These are phyloP conservation scores for Aphelenchoides avenae DNA, from an alignment of 1,140 invertebrate species.

Conservation along the genomic window DNA sequence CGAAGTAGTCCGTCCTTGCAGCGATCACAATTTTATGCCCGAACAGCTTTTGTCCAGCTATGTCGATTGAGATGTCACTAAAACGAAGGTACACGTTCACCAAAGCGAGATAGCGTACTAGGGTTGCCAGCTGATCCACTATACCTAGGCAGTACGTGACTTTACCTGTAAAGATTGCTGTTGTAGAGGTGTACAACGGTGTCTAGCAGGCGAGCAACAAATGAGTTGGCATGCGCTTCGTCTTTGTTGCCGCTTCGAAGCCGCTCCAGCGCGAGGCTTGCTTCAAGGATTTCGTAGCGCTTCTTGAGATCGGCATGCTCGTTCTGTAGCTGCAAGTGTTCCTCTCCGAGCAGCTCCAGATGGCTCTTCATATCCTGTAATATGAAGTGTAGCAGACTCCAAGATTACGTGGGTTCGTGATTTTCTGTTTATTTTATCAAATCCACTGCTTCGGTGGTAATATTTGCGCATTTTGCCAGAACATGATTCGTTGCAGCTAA, in stretches of 20 bases:
- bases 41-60: constrained; percentile 70
- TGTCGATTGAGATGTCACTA: constrained; percentile 65
- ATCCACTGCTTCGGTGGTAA: no score
- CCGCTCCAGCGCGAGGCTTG: constrained; percentile 58
- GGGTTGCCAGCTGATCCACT: no score
- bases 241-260: constrained; percentile 42
- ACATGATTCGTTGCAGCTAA: no score
- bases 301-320: constrained; percentile 75
- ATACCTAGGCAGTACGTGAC: constrained; percentile 2
- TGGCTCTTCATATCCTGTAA: no score
- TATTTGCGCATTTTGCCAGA: no score
- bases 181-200: constrained; percentile 76
- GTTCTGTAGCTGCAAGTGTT: constrained; percentile 83
- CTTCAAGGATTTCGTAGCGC: constrained; percentile 73
- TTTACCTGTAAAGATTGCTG: constrained; percentile 71
- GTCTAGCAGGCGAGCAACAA: constrained; percentile 73
- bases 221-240: constrained; percentile 68
- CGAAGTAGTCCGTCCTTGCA: constrained; percentile 68
- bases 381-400: no score
- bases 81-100: constrained; percentile 26
- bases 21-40: constrained; percentile 83
- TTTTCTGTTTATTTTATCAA: no score
- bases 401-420: no score
- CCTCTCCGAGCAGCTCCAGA: constrained; percentile 75
- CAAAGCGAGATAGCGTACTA: no score